Base-by-base conservation (phyloP, 2,797 vertebrate species). In the Tangara arthus region DNA sequence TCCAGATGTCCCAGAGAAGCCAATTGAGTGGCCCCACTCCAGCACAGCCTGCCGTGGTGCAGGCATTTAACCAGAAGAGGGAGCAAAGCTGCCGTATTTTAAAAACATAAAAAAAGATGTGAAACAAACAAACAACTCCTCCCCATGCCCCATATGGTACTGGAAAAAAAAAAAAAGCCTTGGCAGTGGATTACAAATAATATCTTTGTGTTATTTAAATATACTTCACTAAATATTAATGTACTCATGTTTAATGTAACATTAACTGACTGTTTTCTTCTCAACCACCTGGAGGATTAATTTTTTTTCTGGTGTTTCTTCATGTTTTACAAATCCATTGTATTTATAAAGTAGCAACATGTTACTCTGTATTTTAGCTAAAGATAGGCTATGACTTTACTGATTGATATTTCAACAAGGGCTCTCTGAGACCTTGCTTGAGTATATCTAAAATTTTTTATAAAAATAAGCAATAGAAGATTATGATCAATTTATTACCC, bases 11-110 rank as follows among this genome's bases (percentile, higher is more conserved):
- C 27, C 77, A n/a, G 42, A 39, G 28, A 4, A 0, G 0, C 32
- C 8, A 7, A 2, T 11, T 4, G 22, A 5, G 21, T 0, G 0
- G 22, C 12, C 8, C 34, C 9, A 37, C 34, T 57, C 9, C 2
- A 2, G 4, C 41, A 0, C 10, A 12, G 79, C 27, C 69, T 27
- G n/a, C 13, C 3, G 21, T 80, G 80, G 47, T 97, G 79, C 63
- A 66, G 49, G 22, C 28, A 3, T 13, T 9, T 80, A 96, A 76
- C 98, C 98, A 98, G 97, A 94, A 98, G 98, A 98, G 98, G 98
- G 98, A 89, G 97, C 96, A 97, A 97, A 93, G 55, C 88, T 92
- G 91, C 84, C 44, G 2, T 53, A 3, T 52, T 88, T 86, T 56
- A 41, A 56, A 93, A 82, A 37, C 22, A 22, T 6, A 1, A 10